Evolutionary conservation across 1,140 invertebrate genomes (phyloP).

Genomic region (Drosophila ironensis): DNA sequence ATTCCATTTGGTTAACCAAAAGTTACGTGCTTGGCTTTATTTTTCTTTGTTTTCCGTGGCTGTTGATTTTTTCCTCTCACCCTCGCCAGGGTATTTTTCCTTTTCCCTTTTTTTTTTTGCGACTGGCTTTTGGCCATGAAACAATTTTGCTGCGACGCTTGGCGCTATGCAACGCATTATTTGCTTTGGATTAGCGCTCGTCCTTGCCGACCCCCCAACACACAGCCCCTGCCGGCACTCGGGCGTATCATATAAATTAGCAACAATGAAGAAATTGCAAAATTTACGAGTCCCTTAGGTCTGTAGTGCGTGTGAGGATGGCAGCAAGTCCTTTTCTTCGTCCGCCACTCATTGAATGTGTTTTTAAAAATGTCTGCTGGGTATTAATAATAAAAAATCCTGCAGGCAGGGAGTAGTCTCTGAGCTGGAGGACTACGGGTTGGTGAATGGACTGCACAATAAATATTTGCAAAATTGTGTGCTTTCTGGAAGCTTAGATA

Average conservation of each 20-base stretch:
- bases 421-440: not conserved
- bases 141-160: conserved; percentile 47
- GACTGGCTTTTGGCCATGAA: conserved; percentile 57
- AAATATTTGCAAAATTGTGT: no score
- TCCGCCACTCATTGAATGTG: conserved; percentile 44
- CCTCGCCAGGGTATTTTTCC: conserved; percentile 2
- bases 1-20: conserved; percentile 71
- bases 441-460: not conserved
- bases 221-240: conserved; percentile 4
- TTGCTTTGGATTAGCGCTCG: conserved; percentile 66
- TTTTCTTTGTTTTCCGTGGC: conserved; percentile 25
- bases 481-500: no score
- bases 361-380: conserved; percentile 70
- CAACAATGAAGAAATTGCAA: conserved; percentile 72
- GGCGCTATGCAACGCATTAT: conserved; percentile 61
- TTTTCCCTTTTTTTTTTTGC: conserved; percentile 3
- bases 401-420: not conserved
- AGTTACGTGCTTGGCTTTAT: conserved; percentile 64
- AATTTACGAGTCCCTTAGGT: conserved; percentile 71
- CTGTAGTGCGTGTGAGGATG: conserved; percentile 15
- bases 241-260: conserved; percentile 71
- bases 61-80: conserved; percentile 7
- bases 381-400: conserved; percentile 37
- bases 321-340: conserved; percentile 32
- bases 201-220: not conserved